Evolutionary conservation across 1,140 invertebrate genomes (phyloP).

Genomic region (Bombus sibiricus): DNA sequence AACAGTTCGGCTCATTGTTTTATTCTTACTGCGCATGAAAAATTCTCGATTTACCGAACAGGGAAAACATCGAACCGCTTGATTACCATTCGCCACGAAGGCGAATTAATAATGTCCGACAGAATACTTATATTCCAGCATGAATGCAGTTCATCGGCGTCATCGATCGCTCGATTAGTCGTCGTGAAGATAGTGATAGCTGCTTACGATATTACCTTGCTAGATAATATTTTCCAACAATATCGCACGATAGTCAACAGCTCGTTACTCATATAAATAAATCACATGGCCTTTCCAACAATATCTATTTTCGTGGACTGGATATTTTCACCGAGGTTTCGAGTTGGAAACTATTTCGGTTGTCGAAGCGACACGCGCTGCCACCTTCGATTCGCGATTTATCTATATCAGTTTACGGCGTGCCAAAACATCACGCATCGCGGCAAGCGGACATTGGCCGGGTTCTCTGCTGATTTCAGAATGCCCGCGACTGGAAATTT

Average conservation of each 20-base stretch:
- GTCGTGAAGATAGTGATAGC: not conserved
- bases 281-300: constrained; percentile 19
- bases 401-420: not conserved
- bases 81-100: not conserved
- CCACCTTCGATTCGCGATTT: constrained; percentile 20
- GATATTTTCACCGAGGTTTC: constrained; percentile 15
- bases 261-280: constrained; percentile 38
- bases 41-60: not conserved
- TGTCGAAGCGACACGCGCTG: not conserved
- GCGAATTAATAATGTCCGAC: too few relatives aligned
- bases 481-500: not conserved
- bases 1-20: not conserved
- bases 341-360: constrained; percentile 5
- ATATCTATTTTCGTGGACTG: constrained; percentile 13
- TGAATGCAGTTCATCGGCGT: not conserved
- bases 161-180: not conserved
- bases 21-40: not conserved
- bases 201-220: constrained; percentile 5
- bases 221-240: constrained; percentile 7
- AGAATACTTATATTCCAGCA: too few relatives aligned
- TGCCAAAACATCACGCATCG: not conserved
- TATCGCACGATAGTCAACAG: not conserved
- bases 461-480: not conserved
- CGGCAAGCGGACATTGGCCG: not conserved
- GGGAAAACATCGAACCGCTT: too few relatives aligned